A percentile compares a stretch with the other conserved stretches of the same genome.
Evolutionary conservation across 2,888 invertebrate genomes (phyloP).

Genomic region (Drosophila quinaria): DNA sequence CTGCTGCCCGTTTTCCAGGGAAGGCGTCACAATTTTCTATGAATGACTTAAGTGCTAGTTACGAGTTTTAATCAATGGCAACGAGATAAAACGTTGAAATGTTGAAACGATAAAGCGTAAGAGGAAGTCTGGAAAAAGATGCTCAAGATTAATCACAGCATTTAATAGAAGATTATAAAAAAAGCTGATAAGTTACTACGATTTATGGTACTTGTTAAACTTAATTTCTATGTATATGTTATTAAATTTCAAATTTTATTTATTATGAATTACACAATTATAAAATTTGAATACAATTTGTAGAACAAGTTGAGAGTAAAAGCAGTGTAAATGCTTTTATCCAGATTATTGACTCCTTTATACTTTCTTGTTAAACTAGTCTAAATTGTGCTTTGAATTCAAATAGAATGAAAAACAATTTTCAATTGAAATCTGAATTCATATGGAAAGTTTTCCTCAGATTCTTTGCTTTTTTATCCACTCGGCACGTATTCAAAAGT

Average conservation of each 20-base stretch:
- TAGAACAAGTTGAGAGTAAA: not conserved
- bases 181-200: conserved; percentile 9
- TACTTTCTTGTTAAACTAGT: not conserved
- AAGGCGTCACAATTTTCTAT: conserved; percentile 50
- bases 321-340: not conserved
- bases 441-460: not conserved
- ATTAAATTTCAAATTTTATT: not conserved
- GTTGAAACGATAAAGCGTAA: conserved; percentile 4
- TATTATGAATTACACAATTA: too few relatives aligned
- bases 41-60: conserved; percentile 54
- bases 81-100: conserved; percentile 37
- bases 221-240: not conserved
- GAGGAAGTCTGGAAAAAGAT: conserved; percentile 21
- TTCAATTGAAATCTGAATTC: not conserved
- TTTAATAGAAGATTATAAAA: conserved; percentile 16
- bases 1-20: conserved; percentile 45
- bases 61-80: conserved; percentile 50
- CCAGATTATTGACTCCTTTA: not conserved
- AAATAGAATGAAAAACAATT: not conserved
- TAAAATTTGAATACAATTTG: too few relatives aligned
- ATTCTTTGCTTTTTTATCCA: not conserved
- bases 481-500: not conserved
- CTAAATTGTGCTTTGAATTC: not conserved
- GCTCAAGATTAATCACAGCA: conserved; percentile 24
- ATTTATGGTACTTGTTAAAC: not conserved